Base-by-base conservation (phyloP, 2,888 invertebrate species). In the Trissoscelio sp. region DNA sequence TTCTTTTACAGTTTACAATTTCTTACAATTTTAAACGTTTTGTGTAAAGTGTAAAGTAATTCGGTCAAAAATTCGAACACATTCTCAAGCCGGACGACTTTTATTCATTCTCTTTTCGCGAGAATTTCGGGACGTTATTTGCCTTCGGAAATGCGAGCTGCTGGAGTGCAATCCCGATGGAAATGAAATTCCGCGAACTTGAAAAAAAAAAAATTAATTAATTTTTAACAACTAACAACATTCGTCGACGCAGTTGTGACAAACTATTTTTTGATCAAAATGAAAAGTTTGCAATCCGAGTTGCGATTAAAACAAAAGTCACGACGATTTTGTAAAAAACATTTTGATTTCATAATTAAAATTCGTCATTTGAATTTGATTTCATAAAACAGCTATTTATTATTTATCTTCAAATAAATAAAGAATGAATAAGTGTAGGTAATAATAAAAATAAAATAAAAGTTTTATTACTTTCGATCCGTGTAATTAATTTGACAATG, bases 101-200 rank as follows among this genome's bases (percentile, higher is more conserved):
- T 51, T 24, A 24, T 51, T 51, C 22, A 51, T 51, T 22, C 28
- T 12, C 24, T n/a, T n/a, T 51, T 24, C 24, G n/a, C 28, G 6
- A 12, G 1, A n/a, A 9, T 46, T 46, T 20, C 9, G 20, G 1
- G 20, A 18, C 11, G 11, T 20, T 51, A 24, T 24, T 51, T 51
- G 22, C 51, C 28, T 24, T 51, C 28, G 51, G 3, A n/a, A 51
- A n/a, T 24, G 51, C 28, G 51, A 22, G 24, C 24, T n/a, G 22
- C 7, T 4, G n/a, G n/a, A n/a, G 4, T 9, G 18, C 46, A 3
- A 18, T 46, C 11, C 20, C 51, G n/a, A 31, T 5, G 53, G 20
- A 53, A 53, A 53, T 53, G 12, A 53, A 53, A 31, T 53, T 53
- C 53, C 31, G 16, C n/a, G n/a, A n/a, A n/a, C n/a, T 18, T 3